Percentiles rank a stretch among this genome's conserved stretches.
Evolutionary conservation across 2,888 invertebrate species (phyloP).

Genomic region (Aphidius colemani): DNA sequence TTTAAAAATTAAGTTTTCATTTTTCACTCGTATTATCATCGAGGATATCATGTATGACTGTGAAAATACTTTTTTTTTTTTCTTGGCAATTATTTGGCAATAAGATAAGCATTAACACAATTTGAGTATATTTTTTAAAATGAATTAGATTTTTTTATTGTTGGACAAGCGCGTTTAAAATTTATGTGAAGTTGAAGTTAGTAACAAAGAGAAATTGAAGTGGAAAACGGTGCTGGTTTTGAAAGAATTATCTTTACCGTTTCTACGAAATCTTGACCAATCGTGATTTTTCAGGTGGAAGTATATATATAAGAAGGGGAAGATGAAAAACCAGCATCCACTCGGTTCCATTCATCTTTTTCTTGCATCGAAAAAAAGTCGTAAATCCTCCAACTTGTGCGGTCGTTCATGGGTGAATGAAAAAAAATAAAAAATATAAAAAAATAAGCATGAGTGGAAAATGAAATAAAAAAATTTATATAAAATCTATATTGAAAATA

Average conservation of each 20-base stretch:
- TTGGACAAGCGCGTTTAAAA: too few species aligned
- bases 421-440: background rate
- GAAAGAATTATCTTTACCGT: background rate
- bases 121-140: too few species aligned
- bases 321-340: background rate
- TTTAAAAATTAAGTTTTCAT: too few species aligned
- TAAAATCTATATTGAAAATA: slow-evolving; percentile 9
- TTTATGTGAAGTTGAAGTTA: too few species aligned
- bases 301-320: too few species aligned
- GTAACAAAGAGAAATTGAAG: too few species aligned
- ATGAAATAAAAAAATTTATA: background rate
- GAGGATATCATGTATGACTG: too few species aligned
- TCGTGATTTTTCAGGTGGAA: slow-evolving; percentile 12
- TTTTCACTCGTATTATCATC: too few species aligned
- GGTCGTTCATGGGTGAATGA: slow-evolving; percentile 1
- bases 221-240: background rate
- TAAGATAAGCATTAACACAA: too few species aligned
- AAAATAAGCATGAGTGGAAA: slow-evolving; percentile 7
- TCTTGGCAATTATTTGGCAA: too few species aligned
- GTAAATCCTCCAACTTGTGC: slow-evolving; percentile 41
- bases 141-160: too few species aligned
- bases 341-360: slow-evolving; percentile 44
- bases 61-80: too few species aligned
- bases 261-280: slow-evolving; percentile 6
- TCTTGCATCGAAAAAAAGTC: slow-evolving; percentile 40